Evolutionary conservation across 2,888 invertebrate genomes (phyloP), one percentile per base, ranked within the genome.

Genomic region (Lymantria dispar): DNA sequence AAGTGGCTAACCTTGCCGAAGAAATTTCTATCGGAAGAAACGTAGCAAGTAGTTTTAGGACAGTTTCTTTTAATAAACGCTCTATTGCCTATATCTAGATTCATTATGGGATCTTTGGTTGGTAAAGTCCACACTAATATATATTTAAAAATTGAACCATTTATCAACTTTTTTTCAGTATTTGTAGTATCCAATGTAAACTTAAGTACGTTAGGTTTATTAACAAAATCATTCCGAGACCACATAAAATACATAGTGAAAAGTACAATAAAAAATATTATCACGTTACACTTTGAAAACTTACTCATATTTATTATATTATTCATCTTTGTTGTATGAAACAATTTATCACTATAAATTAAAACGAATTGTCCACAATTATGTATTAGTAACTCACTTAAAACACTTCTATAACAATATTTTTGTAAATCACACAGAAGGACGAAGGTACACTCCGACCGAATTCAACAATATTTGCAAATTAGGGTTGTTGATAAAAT

Each of bases 81-180:
- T 12, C 68, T 53, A 14, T 45, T 60, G 0, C 81, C 85, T 30
- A 57, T 47, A 9, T 67, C 65, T 55, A 87, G 70, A 39, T 43
- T 45, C 5, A 10, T n/a, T 8, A 70, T 49, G 0, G 85, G 84
- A 7, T 76, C 70, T 5, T 49, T 62, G 7, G 56, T 50, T 8
- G 72, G 52, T 1, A 64, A 55, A 2, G 83, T 83, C 85, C 85
- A 87, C 50, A 72, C 62, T 39, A 85, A 58, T 51, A 86, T 75
- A 48, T 81, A 74, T 63, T 80, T 83, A 7, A 78, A 45, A 13
- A 0, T 13, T 11, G 15, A 13, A 9, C 39, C 38, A 3, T 3
- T 11, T n/a, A 8, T 48, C 29, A 29, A 12, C 1, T 38, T 38
- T 2, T 38, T 3, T 12, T 38, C 11, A n/a, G 7, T 38, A 38